phyloP scores from a whole-genome alignment of 2,888 invertebrate genomes.

The Candidula unifasciata region DNA sequence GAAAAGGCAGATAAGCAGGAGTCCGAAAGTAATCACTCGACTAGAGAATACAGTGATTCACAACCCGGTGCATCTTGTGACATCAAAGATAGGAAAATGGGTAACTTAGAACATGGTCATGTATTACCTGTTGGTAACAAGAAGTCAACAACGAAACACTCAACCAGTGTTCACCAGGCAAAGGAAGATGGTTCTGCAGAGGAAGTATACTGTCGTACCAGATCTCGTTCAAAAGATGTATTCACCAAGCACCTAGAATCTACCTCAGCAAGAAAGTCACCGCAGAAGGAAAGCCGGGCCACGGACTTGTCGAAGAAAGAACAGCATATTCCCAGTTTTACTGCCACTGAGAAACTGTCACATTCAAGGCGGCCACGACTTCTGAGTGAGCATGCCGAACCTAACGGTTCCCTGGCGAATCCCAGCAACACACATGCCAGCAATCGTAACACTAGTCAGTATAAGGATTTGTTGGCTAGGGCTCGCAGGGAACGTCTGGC shows the following conservation, averaged over 20 bases:
- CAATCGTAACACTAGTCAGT: constrained; percentile 31
- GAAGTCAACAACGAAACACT: neutral
- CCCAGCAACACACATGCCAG: neutral
- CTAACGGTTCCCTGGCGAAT: neutral
- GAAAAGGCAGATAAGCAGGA: too few relatives aligned
- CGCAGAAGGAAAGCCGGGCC: neutral
- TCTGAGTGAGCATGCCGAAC: constrained; percentile 44
- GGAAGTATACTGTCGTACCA: neutral
- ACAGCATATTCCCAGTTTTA: neutral
- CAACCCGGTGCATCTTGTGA: neutral
- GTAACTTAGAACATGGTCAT: neutral
- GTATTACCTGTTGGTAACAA: neutral
- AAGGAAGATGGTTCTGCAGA: neutral
- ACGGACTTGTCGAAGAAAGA: neutral
- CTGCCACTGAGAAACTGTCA: neutral
- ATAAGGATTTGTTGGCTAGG: constrained; percentile 37
- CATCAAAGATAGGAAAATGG: neutral
- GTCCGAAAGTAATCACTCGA: too few relatives aligned
- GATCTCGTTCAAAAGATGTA: constrained; percentile 49
- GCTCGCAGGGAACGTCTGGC: constrained; percentile 49
- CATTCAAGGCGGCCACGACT: constrained; percentile 26
- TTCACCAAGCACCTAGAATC: constrained; percentile 49
- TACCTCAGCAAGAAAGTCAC: neutral
- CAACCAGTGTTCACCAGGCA: neutral
- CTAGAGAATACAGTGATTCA: too few relatives aligned